Conservation (phyloP, 2,113 vertebrate species). For the Nanorana parkeri region DNA sequence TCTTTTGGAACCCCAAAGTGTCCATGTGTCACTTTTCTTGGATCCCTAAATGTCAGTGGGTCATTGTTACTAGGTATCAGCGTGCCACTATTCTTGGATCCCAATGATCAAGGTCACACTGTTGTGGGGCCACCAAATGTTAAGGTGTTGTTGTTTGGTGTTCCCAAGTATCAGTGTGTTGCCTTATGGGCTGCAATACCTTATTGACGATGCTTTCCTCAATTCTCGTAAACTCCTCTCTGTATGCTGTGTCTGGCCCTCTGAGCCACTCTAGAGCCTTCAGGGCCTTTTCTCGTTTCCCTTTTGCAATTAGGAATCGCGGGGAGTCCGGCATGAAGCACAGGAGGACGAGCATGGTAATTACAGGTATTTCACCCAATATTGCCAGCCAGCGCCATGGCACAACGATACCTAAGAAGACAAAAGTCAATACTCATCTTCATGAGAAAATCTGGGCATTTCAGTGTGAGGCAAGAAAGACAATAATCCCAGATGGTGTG, state of each 20-base stretch:
- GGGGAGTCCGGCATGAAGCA: constrained; percentile 91
- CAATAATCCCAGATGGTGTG: too few species aligned
- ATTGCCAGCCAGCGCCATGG: constrained; percentile 92
- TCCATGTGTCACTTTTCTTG: too few species aligned
- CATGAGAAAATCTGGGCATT: background rate
- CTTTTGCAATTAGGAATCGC: constrained; percentile 85
- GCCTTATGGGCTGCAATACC: constrained; percentile 62
- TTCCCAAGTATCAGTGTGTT: too few species aligned
- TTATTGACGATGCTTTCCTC: constrained; percentile 71
- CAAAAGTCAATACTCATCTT: background rate
- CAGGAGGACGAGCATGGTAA: constrained; percentile 82
- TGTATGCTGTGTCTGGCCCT: constrained; percentile 71
- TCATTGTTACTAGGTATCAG: too few species aligned
- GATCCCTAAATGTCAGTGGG: too few species aligned
- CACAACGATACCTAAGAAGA: constrained; percentile 73
- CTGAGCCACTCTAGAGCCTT: constrained; percentile 83
- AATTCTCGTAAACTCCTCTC: constrained; percentile 77
- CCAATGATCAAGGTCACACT: too few species aligned
- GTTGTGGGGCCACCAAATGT: too few species aligned
- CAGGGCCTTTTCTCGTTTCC: constrained; percentile 74
- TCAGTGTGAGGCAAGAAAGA: too few species aligned
- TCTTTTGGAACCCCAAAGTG: too few species aligned
- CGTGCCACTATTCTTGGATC: too few species aligned
- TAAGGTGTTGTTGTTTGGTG: too few species aligned
- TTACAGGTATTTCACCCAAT: constrained; percentile 79